Evolutionary conservation across 2,888 invertebrate genomes (phyloP).

Genomic region (Ashinkailepas kermadecensis): DNA sequence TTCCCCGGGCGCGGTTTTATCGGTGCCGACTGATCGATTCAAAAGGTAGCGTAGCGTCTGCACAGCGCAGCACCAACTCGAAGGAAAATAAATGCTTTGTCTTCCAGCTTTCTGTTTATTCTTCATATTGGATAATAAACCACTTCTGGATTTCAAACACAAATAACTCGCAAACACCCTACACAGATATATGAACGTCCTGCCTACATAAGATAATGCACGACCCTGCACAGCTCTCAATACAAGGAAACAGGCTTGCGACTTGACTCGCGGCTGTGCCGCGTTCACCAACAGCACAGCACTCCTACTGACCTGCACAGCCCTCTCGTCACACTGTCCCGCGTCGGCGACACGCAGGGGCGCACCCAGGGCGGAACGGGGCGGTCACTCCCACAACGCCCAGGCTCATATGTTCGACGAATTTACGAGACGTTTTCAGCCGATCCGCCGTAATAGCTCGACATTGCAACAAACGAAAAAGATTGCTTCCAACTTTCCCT

Average conservation of each 20-base stretch:
- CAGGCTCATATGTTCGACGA: too few relatives aligned
- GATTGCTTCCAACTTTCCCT: too few relatives aligned
- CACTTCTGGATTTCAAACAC: background rate
- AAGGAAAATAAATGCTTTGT: background rate
- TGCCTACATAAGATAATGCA: background rate
- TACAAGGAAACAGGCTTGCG: slow-evolving; percentile 2
- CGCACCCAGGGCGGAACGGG: background rate
- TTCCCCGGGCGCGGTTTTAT: too few relatives aligned
- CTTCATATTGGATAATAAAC: background rate
- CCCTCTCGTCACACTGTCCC: background rate
- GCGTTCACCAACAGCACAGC: background rate
- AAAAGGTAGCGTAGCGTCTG: too few relatives aligned
- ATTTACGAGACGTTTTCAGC: too few relatives aligned
- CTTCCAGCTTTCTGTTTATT: background rate
- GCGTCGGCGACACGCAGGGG: background rate
- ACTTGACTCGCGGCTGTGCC: too few relatives aligned
- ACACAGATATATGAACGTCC: slow-evolving; percentile 12
- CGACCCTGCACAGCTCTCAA: background rate
- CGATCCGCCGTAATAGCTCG: too few relatives aligned
- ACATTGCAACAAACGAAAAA: too few relatives aligned
- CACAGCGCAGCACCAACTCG: background rate
- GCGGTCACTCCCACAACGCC: too few relatives aligned
- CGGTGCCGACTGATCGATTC: too few relatives aligned
- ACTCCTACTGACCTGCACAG: background rate
- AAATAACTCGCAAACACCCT: background rate